phyloP scores from a whole-genome alignment of 1,140 invertebrate species.

The Grapholita molesta region DNA sequence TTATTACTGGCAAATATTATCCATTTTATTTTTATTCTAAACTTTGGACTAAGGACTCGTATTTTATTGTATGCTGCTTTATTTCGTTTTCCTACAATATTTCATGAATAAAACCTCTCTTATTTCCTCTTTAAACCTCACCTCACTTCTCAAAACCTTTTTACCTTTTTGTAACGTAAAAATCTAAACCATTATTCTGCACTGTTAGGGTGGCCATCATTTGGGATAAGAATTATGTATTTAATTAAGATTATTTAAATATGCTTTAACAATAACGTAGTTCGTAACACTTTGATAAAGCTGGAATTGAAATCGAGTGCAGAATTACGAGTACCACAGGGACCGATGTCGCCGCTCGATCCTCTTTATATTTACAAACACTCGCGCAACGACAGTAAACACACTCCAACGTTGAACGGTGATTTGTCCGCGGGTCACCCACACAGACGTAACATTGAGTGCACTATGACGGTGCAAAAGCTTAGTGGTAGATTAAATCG shows the following conservation, averaged over 20 bases:
- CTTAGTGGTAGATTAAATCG: no score
- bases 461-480: no score
- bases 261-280: background rate
- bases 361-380: no score
- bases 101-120: background rate
- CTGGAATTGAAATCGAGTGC: no score
- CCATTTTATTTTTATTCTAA: background rate
- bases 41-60: background rate
- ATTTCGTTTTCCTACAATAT: background rate
- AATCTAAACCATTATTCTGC: conserved; percentile 18
- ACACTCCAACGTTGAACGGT: no score
- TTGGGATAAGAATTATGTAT: background rate
- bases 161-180: conserved; percentile 13
- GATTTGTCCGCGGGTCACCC: no score
- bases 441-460: no score
- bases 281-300: no score
- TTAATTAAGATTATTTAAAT: background rate
- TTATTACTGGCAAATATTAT: background rate
- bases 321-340: no score
- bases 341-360: no score
- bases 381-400: no score
- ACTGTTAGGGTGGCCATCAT: background rate
- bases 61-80: background rate
- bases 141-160: conserved; percentile 7
- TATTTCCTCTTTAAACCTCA: conserved; percentile 6